Evolutionary conservation across 2,888 invertebrate genomes (phyloP).

Genomic region (Emmelina monodactyla): DNA sequence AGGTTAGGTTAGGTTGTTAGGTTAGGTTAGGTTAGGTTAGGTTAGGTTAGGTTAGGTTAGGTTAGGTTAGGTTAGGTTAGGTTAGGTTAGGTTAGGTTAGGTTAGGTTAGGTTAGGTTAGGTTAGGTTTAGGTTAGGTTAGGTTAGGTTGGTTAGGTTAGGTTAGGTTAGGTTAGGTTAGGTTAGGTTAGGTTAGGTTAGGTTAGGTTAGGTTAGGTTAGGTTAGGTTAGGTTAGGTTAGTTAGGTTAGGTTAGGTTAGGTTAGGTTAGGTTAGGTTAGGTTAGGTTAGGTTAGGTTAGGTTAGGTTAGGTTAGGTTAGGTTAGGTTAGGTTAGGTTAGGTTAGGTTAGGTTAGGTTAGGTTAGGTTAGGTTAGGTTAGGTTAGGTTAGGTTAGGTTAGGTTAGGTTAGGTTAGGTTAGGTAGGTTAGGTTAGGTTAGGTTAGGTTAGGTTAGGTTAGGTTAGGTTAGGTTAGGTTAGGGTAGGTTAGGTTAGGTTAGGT

Average conservation of each 20-base stretch:
- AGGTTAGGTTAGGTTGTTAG: too few species aligned
- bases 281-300: slow-evolving; percentile 9
- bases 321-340: slow-evolving; percentile 6
- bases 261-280: too few species aligned
- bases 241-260: too few species aligned
- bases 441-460: slow-evolving; percentile 10
- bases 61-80: slow-evolving; percentile 5
- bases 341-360: slow-evolving; percentile 9
- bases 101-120: too few species aligned
- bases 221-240: slow-evolving; percentile 5
- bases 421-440: slow-evolving; percentile 10
- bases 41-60: slow-evolving; percentile 4
- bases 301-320: slow-evolving; percentile 7
- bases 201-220: slow-evolving; percentile 5
- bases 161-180: too few species aligned
- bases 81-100: too few species aligned
- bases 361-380: slow-evolving; percentile 8
- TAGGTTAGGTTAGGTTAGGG: too few species aligned
- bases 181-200: too few species aligned
- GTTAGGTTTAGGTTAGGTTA: slow-evolving; percentile 12
- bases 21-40: too few species aligned
- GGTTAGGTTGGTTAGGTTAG: too few species aligned
- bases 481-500: too few species aligned
- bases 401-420: slow-evolving; percentile 10
- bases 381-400: slow-evolving; percentile 9